Evolutionary conservation across 2,888 invertebrate species (phyloP).

Genomic region (Heliconius ismenius): DNA sequence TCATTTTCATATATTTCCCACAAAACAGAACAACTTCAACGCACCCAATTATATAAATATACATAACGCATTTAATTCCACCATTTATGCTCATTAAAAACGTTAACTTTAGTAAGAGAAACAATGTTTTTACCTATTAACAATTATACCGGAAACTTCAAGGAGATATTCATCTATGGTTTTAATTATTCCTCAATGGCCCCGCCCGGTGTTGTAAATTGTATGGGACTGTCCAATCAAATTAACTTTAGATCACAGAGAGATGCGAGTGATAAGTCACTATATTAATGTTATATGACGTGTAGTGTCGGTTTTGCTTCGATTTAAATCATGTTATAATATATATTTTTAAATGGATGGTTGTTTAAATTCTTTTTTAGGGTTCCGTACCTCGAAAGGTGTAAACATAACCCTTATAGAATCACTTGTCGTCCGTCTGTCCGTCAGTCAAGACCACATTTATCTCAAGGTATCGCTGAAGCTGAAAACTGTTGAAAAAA

Average conservation of each 20-base stretch:
- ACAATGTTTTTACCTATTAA: slow-evolving; percentile 58
- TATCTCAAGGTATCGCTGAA: too few relatives aligned
- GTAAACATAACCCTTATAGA: too few relatives aligned
- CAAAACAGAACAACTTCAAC: neutral
- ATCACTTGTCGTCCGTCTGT: too few relatives aligned
- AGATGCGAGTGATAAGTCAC: slow-evolving; percentile 12
- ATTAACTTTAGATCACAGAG: slow-evolving; percentile 69
- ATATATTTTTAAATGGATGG: neutral
- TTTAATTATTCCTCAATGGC: slow-evolving; percentile 73
- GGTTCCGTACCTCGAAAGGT: too few relatives aligned
- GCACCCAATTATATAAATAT: neutral
- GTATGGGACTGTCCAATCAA: slow-evolving; percentile 78
- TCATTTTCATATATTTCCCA: neutral
- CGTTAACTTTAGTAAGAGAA: slow-evolving; percentile 44
- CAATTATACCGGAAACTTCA: slow-evolving; percentile 72
- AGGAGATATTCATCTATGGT: slow-evolving; percentile 73
- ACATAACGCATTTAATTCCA: slow-evolving; percentile 3
- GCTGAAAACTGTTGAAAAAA: too few relatives aligned
- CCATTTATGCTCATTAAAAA: slow-evolving; percentile 35
- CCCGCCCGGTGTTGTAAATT: slow-evolving; percentile 70
- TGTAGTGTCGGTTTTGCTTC: slow-evolving; percentile 60
- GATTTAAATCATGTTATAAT: slow-evolving; percentile 64
- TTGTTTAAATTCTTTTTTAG: neutral
- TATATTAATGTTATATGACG: neutral
- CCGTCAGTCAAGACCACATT: too few relatives aligned